Base-by-base conservation (phyloP, 1,140 invertebrate genomes). In the Augochlora pura region DNA sequence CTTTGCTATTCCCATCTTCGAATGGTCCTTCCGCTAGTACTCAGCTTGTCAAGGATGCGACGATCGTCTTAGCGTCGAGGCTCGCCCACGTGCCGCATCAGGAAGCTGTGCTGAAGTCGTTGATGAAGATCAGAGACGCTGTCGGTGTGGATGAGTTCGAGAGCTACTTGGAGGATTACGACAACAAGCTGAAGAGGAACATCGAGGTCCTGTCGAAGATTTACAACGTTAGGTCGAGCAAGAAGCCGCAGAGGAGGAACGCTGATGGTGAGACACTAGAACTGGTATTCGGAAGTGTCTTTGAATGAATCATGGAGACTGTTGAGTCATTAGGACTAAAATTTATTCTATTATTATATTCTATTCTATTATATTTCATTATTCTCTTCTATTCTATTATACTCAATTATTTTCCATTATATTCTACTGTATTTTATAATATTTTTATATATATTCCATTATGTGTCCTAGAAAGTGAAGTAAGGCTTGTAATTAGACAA, bases 121-220 rank as follows among this genome's bases (percentile, higher is more conserved):
- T 97, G 16, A 90, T 94, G 16, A 96, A 96, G 91, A 94, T 97
- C 42, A 93, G 94, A 21, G 94, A 96, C 59, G 90, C 94, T 0
- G 93, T 96, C 27, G 96, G 96, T 1, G 88, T 90, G 2, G 89
- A 94, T n/a, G 94, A 95, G 73, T 96, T 96, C 85, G 93, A 95
- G 82, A 87, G 89, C 16, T 93, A 94, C 65, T 79, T 95, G 10
- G 80, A 85, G 7, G 91, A 93, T 21, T 85, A 93, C 83, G 87
- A 94, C 91, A 86, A 92, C 25, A 95, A 94, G 68, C 91, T 94
- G 14, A 94, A 95, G 84, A 91, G 94, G 23, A 95, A 96, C 85
- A 96, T 96, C 89, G 94, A 95, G 38, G 89, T 95, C 9, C 90
- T 97, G 2, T 96, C 95, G 81, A 94, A 96, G 86, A 93, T 95